Percentiles rank a stretch among this genome's conserved stretches.
Conservation (phyloP, 1,140 invertebrate species). For the Coboldia fuscipes region DNA sequence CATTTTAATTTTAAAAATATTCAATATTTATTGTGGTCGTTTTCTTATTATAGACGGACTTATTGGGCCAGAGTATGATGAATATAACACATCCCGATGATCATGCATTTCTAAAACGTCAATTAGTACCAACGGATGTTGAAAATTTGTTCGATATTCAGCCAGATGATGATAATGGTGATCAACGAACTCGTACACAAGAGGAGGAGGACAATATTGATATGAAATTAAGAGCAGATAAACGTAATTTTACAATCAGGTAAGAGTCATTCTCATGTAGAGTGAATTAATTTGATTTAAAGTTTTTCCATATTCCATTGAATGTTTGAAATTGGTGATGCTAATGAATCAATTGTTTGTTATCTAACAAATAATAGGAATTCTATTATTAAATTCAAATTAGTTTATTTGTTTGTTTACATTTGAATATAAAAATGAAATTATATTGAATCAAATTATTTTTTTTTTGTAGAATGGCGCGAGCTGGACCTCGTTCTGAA, state of each 20-base stretch:
- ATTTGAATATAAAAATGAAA: neutral
- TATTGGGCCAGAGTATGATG: constrained; percentile 65
- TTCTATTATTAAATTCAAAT: neutral
- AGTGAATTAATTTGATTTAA: neutral
- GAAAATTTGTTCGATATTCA: constrained; percentile 19
- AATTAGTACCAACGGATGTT: constrained; percentile 33
- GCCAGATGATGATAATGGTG: constrained; percentile 12
- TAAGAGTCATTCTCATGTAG: constrained; percentile 11
- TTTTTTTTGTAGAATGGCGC: constrained; percentile 28
- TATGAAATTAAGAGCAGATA: constrained; percentile 14
- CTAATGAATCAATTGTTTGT: no score
- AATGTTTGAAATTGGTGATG: no score
- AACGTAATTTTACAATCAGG: constrained; percentile 26
- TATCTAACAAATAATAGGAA: no score
- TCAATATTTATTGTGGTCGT: constrained; percentile 4
- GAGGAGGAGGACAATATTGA: constrained; percentile 19
- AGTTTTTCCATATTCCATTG: no score
- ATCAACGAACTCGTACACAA: constrained; percentile 17
- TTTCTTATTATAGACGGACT: constrained; percentile 38
- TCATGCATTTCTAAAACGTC: constrained; percentile 40
- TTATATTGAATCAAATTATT: neutral
- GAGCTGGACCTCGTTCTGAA: constrained; percentile 36
- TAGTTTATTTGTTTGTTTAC: neutral
- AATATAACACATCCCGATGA: constrained; percentile 59
- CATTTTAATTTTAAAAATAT: constrained; percentile 1